Evolutionary conservation across 2,113 vertebrate species (phyloP), one percentile per base, ranked within the genome.

Genomic region (Pterophyllum scalare): DNA sequence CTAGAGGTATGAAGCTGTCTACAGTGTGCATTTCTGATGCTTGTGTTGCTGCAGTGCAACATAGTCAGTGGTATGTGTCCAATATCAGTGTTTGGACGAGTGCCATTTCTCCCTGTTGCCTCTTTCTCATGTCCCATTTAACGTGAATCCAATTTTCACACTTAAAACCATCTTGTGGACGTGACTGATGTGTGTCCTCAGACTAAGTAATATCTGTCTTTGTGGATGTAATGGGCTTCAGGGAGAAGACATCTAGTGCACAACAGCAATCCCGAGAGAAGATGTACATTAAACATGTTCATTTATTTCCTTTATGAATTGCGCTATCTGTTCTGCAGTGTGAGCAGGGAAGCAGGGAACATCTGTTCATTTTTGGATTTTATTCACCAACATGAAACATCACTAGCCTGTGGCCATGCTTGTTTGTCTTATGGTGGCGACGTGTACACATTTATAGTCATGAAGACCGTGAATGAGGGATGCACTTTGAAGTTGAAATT

Each of bases 91-190:
- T 84, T 81, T 87, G 26, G 65, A 64, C 65, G 17, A 24, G 12
- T 67, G 64, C 74, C 77, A 76, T 89, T 83, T 49, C 85, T 81
- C 76, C 58, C 78, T 24, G 80, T 72, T 17, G 59, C 65, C 77
- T 88, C 75, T 43, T 88, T 87, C 91, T 86, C 83, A 87, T 87
- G 89, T 92, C 83, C 46, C 89, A 92, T 94, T 94, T 82, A 87
- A 90, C 6, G 22, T 46, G 77, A 94, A 90, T 93, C 87, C 85
- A 88, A 89, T 92, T 91, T 87, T 59, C 78, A 61, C 79, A 46
- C 81, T 60, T 72, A 58, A 80, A 26, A 64, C 81, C 78, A 81
- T 90, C 81, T 81, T 9, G 28, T 22, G 33, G 19, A 77, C 59
- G 81, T 91, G 85, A 94, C 80, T 90, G 81, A 94, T 88, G 74